Base-by-base conservation (phyloP, 1,140 invertebrate genomes). In the Holotrichia oblita region DNA sequence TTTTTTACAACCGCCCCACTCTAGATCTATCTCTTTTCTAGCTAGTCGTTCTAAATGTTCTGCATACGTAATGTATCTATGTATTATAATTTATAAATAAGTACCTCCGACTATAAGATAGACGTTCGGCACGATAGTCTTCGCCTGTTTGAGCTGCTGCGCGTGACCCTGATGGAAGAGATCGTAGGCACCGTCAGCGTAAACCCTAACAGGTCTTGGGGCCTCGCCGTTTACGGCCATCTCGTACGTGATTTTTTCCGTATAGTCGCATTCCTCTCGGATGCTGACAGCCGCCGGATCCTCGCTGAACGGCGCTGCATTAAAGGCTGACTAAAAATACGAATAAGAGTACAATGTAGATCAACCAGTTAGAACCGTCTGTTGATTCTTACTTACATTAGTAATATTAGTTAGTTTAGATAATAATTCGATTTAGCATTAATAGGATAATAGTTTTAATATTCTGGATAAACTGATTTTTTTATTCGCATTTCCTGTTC, bases 131-230 rank as follows among this genome's bases (percentile, higher is more conserved):
- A 99, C 99, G 48, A 97, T 91, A 85, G 94, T 97, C 88, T 99
- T 99, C 20, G 98, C 98, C 79, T 99, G 99, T 93, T 97, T 95
- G 40, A 99, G 88, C 85, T 99, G 98, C 74, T 97, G 89, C 20
- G 98, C 98, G 89, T 99, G 99, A 0, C 99, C 99, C 87, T 98
- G 96, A 88, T 98, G 96, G 88, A 98, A 98, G 61, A 99, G 90
- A 89, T 99, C 98, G 86, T 99, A 99, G 83, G 99, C 99, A 73
- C 98, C 98, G 90, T 99, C 98, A 4, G 98, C 96, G 87, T 99
- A 99, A 0, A 99, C 95, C 81, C 98, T 89, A 74, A 99, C 92
- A 81, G 91, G 91, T 77, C 98, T 90, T 2, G 91, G 89, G 6
- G 93, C 94, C 89, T 88, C 91, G 34, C 96, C 96, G 78, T 91